Conservation (phyloP, 2,888 invertebrate species). For the Pyrgus malvae region DNA sequence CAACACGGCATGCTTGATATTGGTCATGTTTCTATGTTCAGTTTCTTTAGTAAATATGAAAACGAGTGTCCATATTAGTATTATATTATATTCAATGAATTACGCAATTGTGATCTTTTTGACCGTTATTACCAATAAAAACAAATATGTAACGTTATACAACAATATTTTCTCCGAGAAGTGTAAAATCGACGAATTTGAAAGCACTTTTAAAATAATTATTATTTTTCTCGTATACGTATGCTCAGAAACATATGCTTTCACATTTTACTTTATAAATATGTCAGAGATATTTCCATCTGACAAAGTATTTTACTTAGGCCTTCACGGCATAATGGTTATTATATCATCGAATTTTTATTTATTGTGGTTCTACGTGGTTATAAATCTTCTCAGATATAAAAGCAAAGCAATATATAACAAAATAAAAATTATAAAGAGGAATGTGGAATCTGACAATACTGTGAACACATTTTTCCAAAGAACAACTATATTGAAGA, state of each 20-base stretch:
- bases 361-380: slow-evolving; percentile 1
- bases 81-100: no score
- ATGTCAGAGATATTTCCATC: not conserved
- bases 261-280: not conserved
- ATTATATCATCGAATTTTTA: not conserved
- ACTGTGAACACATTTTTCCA: no score
- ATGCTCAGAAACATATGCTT: not conserved
- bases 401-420: not conserved
- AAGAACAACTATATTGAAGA: no score
- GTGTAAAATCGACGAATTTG: not conserved
- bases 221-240: not conserved
- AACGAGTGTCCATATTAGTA: no score
- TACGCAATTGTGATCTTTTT: no score
- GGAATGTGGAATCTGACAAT: not conserved
- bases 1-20: no score
- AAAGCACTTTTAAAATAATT: not conserved
- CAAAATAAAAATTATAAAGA: not conserved
- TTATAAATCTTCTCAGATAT: slow-evolving; percentile 1
- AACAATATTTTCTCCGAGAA: not conserved
- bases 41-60: no score
- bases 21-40: no score
- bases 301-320: no score
- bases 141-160: no score
- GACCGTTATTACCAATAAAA: no score
- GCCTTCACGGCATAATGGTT: no score